Evolutionary conservation across 1,140 invertebrate species (phyloP), one percentile per base, ranked within the genome.

Genomic region (Battus philenor): DNA sequence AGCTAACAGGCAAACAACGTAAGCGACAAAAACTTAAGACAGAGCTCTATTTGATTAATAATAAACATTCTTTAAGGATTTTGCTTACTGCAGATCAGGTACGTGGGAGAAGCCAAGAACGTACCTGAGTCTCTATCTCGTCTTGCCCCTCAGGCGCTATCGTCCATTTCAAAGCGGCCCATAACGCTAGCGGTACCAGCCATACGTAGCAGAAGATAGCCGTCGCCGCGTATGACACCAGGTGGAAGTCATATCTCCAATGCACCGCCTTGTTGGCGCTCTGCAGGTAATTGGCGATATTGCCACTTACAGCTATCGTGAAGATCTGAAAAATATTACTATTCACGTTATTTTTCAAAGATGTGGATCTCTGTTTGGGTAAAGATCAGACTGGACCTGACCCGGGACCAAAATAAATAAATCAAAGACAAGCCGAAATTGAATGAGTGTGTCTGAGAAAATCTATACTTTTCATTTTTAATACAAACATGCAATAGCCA

Each of bases 231-330:
- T 95, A 92, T 0, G 96, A 95, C 0, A 99, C 95, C 73, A 96
- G 88, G 66, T 97, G 95, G 79, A 98, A 98, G 72, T 98, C 94
- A 77, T 98, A 98, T 59, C 91, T 91, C 96, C 96, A 98, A 13
- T 92, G 89, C 22, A 90, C 82, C 6, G 79, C 81, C 12, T 70
- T 79, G 57, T 88, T 88, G 0, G 90, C 89, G 32, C 92, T 89
- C 49, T 94, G 92, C 12, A 97, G 84, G 81, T 98, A 99, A 82
- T 93, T 94, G 0, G 95, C 92, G 46, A 99, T 88, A 79, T 99
- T 99, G 27, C 96, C 97, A 81, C 94, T 95, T 17, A 99, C 96
- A 2, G 95, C 97, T 68, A 97, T 97, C 2, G 95, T 92, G 73
- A 98, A 98, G 38, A 91, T 89, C 88, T 90, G 54, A 5, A 80